Percentiles rank a stretch among this genome's conserved stretches.
Conservation (phyloP, 2,113 vertebrate genomes). For the Echinops telfairi region DNA sequence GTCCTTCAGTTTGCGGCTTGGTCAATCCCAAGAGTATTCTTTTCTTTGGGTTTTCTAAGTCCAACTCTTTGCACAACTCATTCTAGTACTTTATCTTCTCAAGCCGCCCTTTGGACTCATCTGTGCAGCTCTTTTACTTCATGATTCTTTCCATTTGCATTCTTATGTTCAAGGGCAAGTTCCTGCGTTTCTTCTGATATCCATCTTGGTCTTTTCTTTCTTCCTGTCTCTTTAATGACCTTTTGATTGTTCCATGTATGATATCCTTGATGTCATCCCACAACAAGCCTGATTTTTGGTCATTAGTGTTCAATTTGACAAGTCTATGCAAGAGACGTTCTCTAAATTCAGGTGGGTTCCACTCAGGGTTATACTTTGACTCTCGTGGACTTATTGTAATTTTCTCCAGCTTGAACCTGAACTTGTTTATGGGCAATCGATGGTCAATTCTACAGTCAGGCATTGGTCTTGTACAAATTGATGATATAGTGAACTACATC, state of each 20-base stretch:
- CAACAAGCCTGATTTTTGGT: neutral
- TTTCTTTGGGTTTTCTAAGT: neutral
- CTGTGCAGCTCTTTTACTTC: neutral
- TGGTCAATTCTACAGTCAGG: neutral
- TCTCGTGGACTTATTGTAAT: neutral
- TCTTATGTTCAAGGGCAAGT: neutral
- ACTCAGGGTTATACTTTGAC: neutral
- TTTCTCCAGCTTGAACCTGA: neutral
- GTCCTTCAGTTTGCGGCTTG: neutral
- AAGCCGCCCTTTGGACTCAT: neutral
- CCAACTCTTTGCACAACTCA: neutral
- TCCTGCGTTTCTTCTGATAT: neutral
- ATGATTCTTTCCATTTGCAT: neutral
- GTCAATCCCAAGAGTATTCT: neutral
- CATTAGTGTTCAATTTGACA: neutral
- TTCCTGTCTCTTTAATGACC: neutral
- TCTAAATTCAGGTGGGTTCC: neutral
- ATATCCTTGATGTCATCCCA: neutral
- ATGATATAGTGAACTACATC: neutral
- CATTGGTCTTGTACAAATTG: neutral
- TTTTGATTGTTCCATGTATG: neutral
- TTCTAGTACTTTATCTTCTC: neutral
- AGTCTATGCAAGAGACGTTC: neutral
- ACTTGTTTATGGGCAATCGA: neutral
- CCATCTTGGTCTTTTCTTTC: neutral